A percentile compares a stretch with the other conserved stretches of the same genome.
These are phyloP conservation scores for Coenonympha glycerion DNA, from an alignment of 2,888 invertebrate species.

Conservation along the genomic window DNA sequence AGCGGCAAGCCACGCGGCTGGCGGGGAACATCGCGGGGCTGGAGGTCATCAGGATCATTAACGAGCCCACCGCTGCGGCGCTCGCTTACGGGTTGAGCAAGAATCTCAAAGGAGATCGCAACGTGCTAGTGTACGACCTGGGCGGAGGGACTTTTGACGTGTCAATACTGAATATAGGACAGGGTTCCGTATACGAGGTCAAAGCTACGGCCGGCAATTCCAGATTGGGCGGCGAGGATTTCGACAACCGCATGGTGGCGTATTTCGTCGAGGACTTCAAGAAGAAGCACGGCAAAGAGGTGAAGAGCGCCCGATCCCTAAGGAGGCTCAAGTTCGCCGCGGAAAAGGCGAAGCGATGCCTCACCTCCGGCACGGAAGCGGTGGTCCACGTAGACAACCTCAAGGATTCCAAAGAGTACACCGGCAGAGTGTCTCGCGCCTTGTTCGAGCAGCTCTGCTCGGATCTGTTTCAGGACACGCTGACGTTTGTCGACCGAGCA, in stretches of 20 bases:
- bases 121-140: constrained; percentile 53
- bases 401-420: constrained; percentile 47
- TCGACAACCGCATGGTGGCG: constrained; percentile 54
- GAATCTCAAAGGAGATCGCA: constrained; percentile 36
- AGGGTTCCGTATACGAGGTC: constrained; percentile 47
- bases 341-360: constrained; percentile 46
- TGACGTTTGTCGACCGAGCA: constrained; percentile 42
- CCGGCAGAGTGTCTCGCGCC: constrained; percentile 40
- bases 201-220: constrained; percentile 51
- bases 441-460: constrained; percentile 58
- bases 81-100: constrained; percentile 50
- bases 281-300: constrained; percentile 42
- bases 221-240: constrained; percentile 55
- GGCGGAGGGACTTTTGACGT: constrained; percentile 61
- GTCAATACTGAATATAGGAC: constrained; percentile 45
- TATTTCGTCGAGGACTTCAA: constrained; percentile 54
- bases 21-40: constrained; percentile 54
- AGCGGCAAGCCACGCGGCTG: constrained; percentile 49
- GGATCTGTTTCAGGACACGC: constrained; percentile 51
- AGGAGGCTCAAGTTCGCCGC: constrained; percentile 48
- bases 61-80: constrained; percentile 59
- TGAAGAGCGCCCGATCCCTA: constrained; percentile 37
- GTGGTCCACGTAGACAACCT: constrained; percentile 44
- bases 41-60: constrained; percentile 49
- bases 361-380: constrained; percentile 46